These are phyloP conservation scores for Terrapene triunguis DNA, from an alignment of 2,113 vertebrate species.

Conservation along the genomic window DNA sequence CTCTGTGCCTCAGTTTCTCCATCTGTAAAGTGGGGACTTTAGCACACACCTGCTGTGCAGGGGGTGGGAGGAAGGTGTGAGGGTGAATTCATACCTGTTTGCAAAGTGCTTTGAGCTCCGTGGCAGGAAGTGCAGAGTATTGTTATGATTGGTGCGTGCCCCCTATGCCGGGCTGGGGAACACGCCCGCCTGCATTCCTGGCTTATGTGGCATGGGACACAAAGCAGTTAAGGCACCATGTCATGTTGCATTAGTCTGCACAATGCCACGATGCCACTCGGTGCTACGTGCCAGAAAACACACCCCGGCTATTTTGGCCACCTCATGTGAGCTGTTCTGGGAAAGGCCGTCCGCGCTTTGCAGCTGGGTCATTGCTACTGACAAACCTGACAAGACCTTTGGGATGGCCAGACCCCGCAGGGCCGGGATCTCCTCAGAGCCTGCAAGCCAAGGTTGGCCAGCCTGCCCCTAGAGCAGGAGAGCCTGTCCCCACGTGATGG, in stretches of 20 bases:
- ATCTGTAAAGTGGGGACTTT: neutral
- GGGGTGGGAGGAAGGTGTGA: neutral
- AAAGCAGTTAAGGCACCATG: neutral
- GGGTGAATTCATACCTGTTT: neutral
- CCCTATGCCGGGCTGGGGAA: fast-evolving
- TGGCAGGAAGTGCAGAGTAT: neutral
- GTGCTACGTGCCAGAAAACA: neutral
- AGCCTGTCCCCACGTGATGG: neutral
- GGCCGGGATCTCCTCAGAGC: fast-evolving
- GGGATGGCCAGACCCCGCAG: neutral
- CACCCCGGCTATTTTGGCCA: neutral
- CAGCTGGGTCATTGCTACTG: neutral
- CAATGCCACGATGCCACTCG: neutral
- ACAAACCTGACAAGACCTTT: fast-evolving
- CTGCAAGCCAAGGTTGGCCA: fast-evolving
- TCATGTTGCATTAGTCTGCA: neutral
- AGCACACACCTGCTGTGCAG: neutral
- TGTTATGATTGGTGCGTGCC: neutral
- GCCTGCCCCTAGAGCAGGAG: neutral
- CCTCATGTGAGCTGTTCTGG: fast-evolving
- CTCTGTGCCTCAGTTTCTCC: neutral
- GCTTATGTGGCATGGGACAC: neutral
- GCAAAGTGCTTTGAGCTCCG: fast-evolving
- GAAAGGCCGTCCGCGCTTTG: neutral
- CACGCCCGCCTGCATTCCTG: neutral